Evolutionary conservation across 2,888 invertebrate genomes (phyloP), one percentile per base, ranked within the genome.

Genomic region (Drosophila rubida): DNA sequence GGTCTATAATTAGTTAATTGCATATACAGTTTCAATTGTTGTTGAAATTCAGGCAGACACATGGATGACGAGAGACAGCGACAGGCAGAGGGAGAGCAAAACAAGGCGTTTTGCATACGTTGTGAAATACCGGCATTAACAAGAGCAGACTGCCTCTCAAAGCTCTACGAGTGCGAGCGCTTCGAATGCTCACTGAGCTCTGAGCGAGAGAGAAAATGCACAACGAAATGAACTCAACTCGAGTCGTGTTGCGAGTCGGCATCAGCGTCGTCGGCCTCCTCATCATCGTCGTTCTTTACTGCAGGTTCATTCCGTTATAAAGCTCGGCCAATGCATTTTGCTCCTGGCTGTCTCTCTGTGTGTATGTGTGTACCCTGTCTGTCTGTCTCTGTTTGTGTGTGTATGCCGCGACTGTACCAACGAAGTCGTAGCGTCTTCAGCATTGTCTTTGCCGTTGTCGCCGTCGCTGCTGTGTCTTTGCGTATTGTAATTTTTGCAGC

Each of bases 1-100:
- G 59, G 55, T 79, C 78, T 79, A 80, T 80, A 80, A 80, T 84
- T 79, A 78, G 74, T 74, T 64, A 74, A 80, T 84, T 68, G 65
- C 65, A 63, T 73, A 70, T 71, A 53, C 39, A 42, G 62, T 81
- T 80, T 75, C 85, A 66, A 65, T 60, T 51, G 45, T 58, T 80
- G 75, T 42, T 75, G 78, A 84, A 81, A 84, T 84, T 72, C 72
- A 58, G 45, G 32, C 37, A 32, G 37, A 44, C 13, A 11, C 14
- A 37, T 7, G 37, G 0, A 39, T 4, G 42, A 2, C 46, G 30
- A n/a, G 32, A 32, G 30, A 8, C 7, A 25, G 27, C 8, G 7
- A 16, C 5, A 23, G 4, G 1, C 8, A 23, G 19, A 27, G n/a
- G 25, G 2, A 44, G 25, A n/a, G 6, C 13, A 5, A 39, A 37